phyloP scores from a whole-genome alignment of 2,888 invertebrate species.

The Carterocephalus palaemon region DNA sequence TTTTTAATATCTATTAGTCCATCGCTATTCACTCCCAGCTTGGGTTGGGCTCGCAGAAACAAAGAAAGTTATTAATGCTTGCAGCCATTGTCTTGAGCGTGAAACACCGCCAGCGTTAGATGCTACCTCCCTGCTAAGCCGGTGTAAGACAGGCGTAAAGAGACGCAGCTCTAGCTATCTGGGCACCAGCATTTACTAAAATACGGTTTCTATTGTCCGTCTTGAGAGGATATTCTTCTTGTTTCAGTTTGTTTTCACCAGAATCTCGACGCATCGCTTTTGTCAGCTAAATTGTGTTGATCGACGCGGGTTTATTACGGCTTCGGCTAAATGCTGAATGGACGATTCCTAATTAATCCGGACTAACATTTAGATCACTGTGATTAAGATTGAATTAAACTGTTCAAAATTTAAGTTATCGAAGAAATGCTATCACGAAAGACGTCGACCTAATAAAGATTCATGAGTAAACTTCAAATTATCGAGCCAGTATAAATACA shows the following conservation, averaged over 20 bases:
- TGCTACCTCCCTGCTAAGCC: constrained; percentile 34
- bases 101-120: constrained; percentile 46
- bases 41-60: constrained; percentile 46
- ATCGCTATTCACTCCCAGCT: constrained; percentile 33
- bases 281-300: constrained; percentile 34
- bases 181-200: constrained; percentile 54
- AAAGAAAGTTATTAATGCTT: constrained; percentile 77
- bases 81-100: constrained; percentile 65
- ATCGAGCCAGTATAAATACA: no score
- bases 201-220: constrained; percentile 63
- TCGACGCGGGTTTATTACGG: constrained; percentile 29
- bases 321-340: constrained; percentile 1
- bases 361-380: neutral
- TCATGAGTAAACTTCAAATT: no score
- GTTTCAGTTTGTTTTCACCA: constrained; percentile 38
- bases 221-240: constrained; percentile 45
- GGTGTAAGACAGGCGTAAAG: constrained; percentile 33
- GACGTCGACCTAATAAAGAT: no score
- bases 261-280: constrained; percentile 34
- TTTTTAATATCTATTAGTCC: constrained; percentile 41
- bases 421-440: no score
- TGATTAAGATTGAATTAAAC: constrained; percentile 13
- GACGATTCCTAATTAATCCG: neutral
- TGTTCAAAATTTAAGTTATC: no score
- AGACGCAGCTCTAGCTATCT: constrained; percentile 40